Percentiles rank a stretch among this genome's conserved stretches.
Evolutionary conservation across 1,140 invertebrate species (phyloP).

Genomic region (Dolichoris vasculosae): DNA sequence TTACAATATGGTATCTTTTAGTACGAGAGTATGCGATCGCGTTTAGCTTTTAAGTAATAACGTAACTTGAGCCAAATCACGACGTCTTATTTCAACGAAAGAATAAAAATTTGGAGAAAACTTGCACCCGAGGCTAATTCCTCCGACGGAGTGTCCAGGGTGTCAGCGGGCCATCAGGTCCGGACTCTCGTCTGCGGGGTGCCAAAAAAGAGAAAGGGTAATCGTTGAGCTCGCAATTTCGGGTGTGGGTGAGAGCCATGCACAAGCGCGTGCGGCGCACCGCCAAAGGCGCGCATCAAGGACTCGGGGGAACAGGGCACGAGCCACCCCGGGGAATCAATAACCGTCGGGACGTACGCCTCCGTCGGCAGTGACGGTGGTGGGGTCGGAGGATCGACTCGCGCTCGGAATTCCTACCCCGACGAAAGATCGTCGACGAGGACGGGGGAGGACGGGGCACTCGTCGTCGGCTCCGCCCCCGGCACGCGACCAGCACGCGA

Average conservation of each 20-base stretch:
- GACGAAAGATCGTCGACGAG: conserved; percentile 40
- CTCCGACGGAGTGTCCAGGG: background rate
- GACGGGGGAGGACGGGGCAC: background rate
- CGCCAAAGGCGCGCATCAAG: background rate
- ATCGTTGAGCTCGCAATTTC: background rate
- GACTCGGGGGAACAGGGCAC: conserved; percentile 19
- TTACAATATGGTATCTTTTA: too few relatives aligned
- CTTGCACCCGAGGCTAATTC: background rate
- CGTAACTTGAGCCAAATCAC: too few relatives aligned
- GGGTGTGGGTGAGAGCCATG: background rate
- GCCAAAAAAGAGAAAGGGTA: conserved; percentile 7
- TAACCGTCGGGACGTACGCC: conserved; percentile 67
- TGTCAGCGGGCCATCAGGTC: too few relatives aligned
- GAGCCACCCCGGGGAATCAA: conserved; percentile 72
- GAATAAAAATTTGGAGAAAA: too few relatives aligned
- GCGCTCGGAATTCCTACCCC: conserved; percentile 21
- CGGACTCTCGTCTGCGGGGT: background rate
- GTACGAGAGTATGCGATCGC: too few relatives aligned
- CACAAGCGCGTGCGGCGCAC: background rate
- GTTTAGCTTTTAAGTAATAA: too few relatives aligned
- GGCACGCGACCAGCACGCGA: conserved; percentile 74
- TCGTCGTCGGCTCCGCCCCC: conserved; percentile 67
- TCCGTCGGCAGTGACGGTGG: conserved; percentile 57
- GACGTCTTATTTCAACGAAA: too few relatives aligned
- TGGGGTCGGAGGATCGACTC: conserved; percentile 49